phyloP scores from a whole-genome alignment of 92 coral and sea anemone genomes.

The Galaxea fascicularis region DNA sequence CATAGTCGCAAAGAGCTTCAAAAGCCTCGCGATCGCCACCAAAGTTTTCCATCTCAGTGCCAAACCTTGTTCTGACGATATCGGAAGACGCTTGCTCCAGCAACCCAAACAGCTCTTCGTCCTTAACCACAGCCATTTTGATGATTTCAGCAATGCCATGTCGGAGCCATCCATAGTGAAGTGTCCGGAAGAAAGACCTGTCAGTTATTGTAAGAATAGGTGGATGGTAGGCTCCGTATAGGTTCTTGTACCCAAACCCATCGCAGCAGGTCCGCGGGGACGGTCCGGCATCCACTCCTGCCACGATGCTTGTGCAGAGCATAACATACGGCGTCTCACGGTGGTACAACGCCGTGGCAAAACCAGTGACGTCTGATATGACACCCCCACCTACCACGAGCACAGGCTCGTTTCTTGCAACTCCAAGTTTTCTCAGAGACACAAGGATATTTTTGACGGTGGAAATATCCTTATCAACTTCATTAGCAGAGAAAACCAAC shows the following conservation, averaged over 20 bases:
- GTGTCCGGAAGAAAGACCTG: slow-evolving; percentile 65
- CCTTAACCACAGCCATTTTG: slow-evolving; percentile 81
- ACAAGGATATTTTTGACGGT: slow-evolving; percentile 70
- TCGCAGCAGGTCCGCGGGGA: slow-evolving; percentile 81
- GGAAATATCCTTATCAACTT: slow-evolving; percentile 72
- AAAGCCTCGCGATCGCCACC: slow-evolving; percentile 55
- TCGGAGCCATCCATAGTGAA: slow-evolving; percentile 70
- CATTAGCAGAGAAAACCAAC: slow-evolving; percentile 63
- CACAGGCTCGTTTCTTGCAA: slow-evolving; percentile 71
- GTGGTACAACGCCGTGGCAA: slow-evolving; percentile 74
- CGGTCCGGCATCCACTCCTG: slow-evolving; percentile 82
- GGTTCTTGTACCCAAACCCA: slow-evolving; percentile 77
- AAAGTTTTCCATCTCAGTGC: slow-evolving; percentile 62
- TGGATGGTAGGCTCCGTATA: slow-evolving; percentile 81
- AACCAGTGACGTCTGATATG: slow-evolving; percentile 68
- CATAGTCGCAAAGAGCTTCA: slow-evolving; percentile 61
- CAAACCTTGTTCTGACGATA: slow-evolving; percentile 72
- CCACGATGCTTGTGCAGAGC: slow-evolving; percentile 74
- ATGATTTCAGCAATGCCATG: slow-evolving; percentile 80
- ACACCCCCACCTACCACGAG: slow-evolving; percentile 74
- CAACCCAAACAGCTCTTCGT: slow-evolving; percentile 58
- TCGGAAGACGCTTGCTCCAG: slow-evolving; percentile 51
- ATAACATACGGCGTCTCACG: slow-evolving; percentile 80
- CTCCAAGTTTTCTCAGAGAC: slow-evolving; percentile 47
- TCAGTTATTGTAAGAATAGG: slow-evolving; percentile 75